Evolutionary conservation across 1,140 invertebrate genomes (phyloP).

Genomic region (Drosophila melanogaster): Release_6_plus_ISO1_MT NT_033779.5:486001-486500

Average conservation of each 20-base stretch:
- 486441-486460: slow-evolving; percentile 27
- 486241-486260: slow-evolving; percentile 41
- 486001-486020: slow-evolving; percentile 49
- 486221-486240: neutral
- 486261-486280: slow-evolving; percentile 43
- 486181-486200: slow-evolving; percentile 17
- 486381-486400: slow-evolving; percentile 40
- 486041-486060: too few species aligned
- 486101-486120: too few species aligned
- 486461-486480: slow-evolving; percentile 9
- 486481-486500: slow-evolving; percentile 3
- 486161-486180: neutral
- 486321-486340: slow-evolving; percentile 4
- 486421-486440: slow-evolving; percentile 64
- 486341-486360: slow-evolving; percentile 51
- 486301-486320: slow-evolving; percentile 8
- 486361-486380: slow-evolving; percentile 49
- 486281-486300: slow-evolving; percentile 69
- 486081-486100: neutral
- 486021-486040: too few species aligned
- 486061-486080: neutral
- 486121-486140: too few species aligned
- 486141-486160: too few species aligned
- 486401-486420: slow-evolving; percentile 69
- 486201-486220: neutral